Conservation (phyloP, 1,140 invertebrate species). For the Pseudomyrmex dendroicus region DNA sequence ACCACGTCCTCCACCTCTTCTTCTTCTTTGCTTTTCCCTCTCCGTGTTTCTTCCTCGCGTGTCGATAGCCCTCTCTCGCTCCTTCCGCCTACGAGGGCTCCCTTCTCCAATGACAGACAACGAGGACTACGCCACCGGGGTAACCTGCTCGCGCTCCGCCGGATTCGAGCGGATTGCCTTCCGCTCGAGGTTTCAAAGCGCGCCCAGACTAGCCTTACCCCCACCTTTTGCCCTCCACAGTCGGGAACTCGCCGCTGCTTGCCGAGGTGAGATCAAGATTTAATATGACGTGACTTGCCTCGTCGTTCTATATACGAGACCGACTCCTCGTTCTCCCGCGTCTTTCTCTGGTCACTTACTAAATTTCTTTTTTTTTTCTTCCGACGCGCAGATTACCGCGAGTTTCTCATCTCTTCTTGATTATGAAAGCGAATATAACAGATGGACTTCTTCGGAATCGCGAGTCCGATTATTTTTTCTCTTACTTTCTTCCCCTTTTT, state of each 20-base stretch:
- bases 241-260: slow-evolving; percentile 3
- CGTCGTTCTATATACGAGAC: slow-evolving; percentile 36
- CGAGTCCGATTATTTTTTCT: slow-evolving; percentile 7
- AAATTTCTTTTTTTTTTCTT: neutral
- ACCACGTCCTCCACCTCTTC: slow-evolving; percentile 56
- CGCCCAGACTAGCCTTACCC: slow-evolving; percentile 83
- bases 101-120: slow-evolving; percentile 55
- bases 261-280: slow-evolving; percentile 83
- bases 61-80: slow-evolving; percentile 22
- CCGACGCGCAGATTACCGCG: neutral
- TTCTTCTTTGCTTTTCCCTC: slow-evolving; percentile 5
- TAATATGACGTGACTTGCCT: slow-evolving; percentile 73
- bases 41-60: slow-evolving; percentile 46
- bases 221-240: slow-evolving; percentile 68
- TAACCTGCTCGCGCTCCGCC: slow-evolving; percentile 83
- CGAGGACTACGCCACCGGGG: slow-evolving; percentile 56
- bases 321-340: neutral
- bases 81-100: slow-evolving; percentile 45
- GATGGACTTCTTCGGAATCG: neutral
- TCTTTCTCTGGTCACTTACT: neutral
- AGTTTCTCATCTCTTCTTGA: neutral
- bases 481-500: neutral
- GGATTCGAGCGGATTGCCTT: slow-evolving; percentile 85
- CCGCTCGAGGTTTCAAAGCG: slow-evolving; percentile 83
- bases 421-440: neutral